Base-by-base conservation (phyloP, 2,888 invertebrate species). In the Crematogaster levior region DNA sequence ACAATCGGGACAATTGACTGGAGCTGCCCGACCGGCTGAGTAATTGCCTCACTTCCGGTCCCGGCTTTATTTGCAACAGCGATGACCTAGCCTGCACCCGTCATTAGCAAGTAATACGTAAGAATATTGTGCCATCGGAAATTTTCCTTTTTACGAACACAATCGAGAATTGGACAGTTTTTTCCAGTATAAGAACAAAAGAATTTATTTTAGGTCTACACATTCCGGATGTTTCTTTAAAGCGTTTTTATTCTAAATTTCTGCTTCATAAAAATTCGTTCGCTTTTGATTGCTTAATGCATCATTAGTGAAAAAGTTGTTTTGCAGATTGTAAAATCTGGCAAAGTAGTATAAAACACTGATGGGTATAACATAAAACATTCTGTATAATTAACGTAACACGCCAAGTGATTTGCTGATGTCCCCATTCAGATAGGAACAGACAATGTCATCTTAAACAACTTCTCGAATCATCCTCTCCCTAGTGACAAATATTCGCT, bases 1-100 rank as follows among this genome's bases (percentile, higher is more conserved):
- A 90, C 92, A 89, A 92, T 91, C 91, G 83, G 86, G 86, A 90
- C 92, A 91, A 91, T 92, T 91, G 92, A 87, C 88, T 81, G 79
- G 83, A 85, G 85, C 87, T 80, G 86, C 43, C 81, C 89, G 88
- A 89, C 86, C 85, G 86, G 85, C 85, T 86, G 89, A 88, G 87
- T 90, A 91, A 92, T 91, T 89, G 91, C 88, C 83, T 82, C 79
- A 89, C 90, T 91, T 92, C 91, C 92, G 90, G 90, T 87, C 86
- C 83, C 82, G 84, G 90, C 86, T 88, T 88, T 87, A 87, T 89
- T 70, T 81, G 53, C 84, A 81, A 83, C 72, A 43, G 30, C 73
- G 30, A 56, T 30, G 66, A 21, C 53, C 81, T 84, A 85, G 86
- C 87, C 73, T 24, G 74, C 21, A 43, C 66, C 34, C 53, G 21